Evolutionary conservation across 2,113 vertebrate species (phyloP), one percentile per base, ranked within the genome.

Genomic region (Crotalus horridus): DNA sequence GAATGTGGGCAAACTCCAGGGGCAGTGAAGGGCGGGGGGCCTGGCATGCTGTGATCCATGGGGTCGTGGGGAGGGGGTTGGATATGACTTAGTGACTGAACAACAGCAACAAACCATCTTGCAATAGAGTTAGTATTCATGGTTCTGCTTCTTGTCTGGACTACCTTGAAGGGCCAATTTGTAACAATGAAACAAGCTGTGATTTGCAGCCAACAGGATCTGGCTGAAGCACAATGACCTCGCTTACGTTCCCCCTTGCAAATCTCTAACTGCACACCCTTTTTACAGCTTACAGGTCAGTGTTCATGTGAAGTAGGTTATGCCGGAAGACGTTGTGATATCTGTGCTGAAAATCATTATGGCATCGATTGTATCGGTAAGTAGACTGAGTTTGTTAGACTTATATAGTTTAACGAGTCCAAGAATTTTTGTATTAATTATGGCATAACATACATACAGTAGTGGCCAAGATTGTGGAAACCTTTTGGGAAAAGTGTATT

Each of bases 281-380:
- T 69, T 94, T 94, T 97, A 91, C 96, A 99, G 99, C 23, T 98
- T 95, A 98, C 98, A 90, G 99, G 98, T 87, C 98, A 99, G 91
- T 98, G 98, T 96, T 96, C 43, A 0, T 99, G 99, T 91, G 98
- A 96, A 74, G 54, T 91, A 24, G 98, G 98, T 92, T 98, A 98
- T 56, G 96, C 97, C 0, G 98, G 98, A 93, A 97, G 95, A 93
- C 87, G 29, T 51, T 98, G 98, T 89, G 94, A 97, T 0, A 97
- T 98, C 95, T 98, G 98, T 97, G 97, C 97, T 46, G 98, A 98
- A 51, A 98, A 98, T 93, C 97, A 98, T 94, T 99, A 98, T 87
- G 97, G 98, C 55, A 92, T 93, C 0, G 96, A 93, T 56, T 99
- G 98, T 29, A 51, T 98, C 89, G 93, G 97, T 99, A 97, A 98